Conservation (phyloP, 2,113 vertebrate genomes). For the Brevimyrus niger region DNA sequence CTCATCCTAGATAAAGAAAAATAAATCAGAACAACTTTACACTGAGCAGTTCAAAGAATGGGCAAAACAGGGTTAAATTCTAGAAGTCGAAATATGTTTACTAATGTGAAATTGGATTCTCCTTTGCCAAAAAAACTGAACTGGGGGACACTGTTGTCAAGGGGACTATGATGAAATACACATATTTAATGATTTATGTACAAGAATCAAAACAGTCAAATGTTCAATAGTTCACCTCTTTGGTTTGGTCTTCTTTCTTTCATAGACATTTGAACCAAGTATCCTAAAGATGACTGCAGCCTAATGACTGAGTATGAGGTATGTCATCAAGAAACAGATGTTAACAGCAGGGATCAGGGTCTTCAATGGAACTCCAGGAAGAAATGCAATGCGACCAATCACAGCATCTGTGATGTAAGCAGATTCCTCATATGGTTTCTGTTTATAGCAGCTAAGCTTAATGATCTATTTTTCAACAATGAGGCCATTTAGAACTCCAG, state of each 20-base stretch:
- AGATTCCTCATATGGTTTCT: not conserved
- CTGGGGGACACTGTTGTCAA: not conserved
- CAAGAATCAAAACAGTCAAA: not conserved
- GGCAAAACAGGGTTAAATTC: not conserved
- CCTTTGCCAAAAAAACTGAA: not conserved
- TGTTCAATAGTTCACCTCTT: not conserved
- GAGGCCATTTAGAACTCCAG: not conserved
- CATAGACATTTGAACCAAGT: not conserved
- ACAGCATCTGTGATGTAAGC: not conserved
- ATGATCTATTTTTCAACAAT: not conserved
- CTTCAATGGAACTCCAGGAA: not conserved
- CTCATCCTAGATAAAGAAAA: not conserved
- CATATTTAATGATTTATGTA: not conserved
- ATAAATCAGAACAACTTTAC: not conserved
- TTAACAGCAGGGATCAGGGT: not conserved
- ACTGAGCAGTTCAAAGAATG: not conserved
- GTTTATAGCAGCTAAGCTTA: not conserved
- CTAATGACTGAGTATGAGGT: not conserved
- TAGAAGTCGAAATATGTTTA: not conserved
- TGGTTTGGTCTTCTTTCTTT: not conserved
- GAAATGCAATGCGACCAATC: not conserved
- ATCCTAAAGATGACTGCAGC: not conserved
- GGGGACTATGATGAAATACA: not conserved
- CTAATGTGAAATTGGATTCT: not conserved
- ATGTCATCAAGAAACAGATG: not conserved